Conservation (phyloP, 2,113 vertebrate genomes). For the Carassius carassius region DNA sequence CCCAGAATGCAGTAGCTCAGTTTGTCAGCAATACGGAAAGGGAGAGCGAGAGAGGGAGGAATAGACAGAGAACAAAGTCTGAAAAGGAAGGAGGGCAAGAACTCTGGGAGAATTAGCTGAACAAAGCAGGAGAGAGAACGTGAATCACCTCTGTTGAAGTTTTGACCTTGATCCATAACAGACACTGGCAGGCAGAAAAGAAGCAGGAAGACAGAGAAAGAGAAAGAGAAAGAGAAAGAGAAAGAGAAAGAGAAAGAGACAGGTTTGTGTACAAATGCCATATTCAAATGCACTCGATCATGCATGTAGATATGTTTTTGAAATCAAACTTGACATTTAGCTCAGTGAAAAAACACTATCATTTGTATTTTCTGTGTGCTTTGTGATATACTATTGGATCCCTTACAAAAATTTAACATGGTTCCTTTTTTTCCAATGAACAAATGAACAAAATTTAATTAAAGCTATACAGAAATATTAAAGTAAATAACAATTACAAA, state of each 20-base stretch:
- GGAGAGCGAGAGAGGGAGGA: neutral
- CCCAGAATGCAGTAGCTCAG: slow-evolving; percentile 48
- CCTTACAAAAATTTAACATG: neutral
- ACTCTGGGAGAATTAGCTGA: slow-evolving; percentile 31
- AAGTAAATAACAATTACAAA: too few species aligned
- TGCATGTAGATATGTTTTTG: neutral
- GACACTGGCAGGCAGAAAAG: slow-evolving; percentile 83
- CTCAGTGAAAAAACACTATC: neutral
- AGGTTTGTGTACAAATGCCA: slow-evolving; percentile 35
- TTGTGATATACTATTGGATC: neutral
- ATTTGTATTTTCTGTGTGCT: too few species aligned
- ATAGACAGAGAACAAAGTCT: neutral
- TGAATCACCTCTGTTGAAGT: slow-evolving; percentile 96
- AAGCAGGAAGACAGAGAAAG: slow-evolving; percentile 62
- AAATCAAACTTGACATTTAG: slow-evolving; percentile 2
- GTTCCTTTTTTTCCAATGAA: neutral
- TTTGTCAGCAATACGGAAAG: slow-evolving; percentile 39
- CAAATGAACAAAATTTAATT: too few species aligned
- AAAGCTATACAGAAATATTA: too few species aligned
- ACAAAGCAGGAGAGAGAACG: slow-evolving; percentile 43
- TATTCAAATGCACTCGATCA: neutral
- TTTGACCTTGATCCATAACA: slow-evolving; percentile 94
- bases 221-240: slow-evolving; percentile 60
- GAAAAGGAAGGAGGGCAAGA: neutral
- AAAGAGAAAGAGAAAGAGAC: slow-evolving; percentile 61